Evolutionary conservation across 2,888 invertebrate genomes (phyloP).

Genomic region (Asteroscopus sphinx): DNA sequence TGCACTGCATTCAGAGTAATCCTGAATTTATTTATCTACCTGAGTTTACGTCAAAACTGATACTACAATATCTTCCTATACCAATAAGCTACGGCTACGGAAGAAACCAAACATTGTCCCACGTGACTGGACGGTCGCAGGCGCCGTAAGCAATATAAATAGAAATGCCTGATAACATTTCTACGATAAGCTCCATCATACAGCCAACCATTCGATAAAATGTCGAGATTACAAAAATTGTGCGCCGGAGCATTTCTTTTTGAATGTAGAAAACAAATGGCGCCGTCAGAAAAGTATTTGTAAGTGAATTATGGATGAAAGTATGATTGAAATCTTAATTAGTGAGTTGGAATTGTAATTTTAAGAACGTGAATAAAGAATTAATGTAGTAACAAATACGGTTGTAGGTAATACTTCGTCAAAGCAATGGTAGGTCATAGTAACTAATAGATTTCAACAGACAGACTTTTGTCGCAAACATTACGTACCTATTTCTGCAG

Average conservation of each 20-base stretch:
- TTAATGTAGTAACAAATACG: neutral
- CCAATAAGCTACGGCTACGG: neutral
- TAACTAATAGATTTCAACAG: too few relatives aligned
- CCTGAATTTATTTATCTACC: neutral
- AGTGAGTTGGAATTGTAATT: slow-evolving; percentile 10
- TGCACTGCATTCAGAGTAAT: neutral
- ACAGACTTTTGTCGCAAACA: too few relatives aligned
- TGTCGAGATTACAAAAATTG: slow-evolving; percentile 53
- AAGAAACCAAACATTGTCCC: slow-evolving; percentile 33
- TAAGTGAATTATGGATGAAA: slow-evolving; percentile 44
- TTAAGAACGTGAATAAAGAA: slow-evolving; percentile 5
- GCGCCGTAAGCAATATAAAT: slow-evolving; percentile 48
- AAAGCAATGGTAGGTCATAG: too few relatives aligned
- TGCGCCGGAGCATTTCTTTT: slow-evolving; percentile 37
- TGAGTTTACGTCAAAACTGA: slow-evolving; percentile 8
- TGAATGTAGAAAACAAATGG: slow-evolving; percentile 40
- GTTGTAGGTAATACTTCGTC: too few relatives aligned
- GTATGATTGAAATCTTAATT: slow-evolving; percentile 48
- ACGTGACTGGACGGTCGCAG: slow-evolving; percentile 43
- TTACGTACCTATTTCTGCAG: too few relatives aligned
- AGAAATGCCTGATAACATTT: slow-evolving; percentile 55
- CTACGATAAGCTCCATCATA: slow-evolving; percentile 45
- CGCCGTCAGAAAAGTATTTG: slow-evolving; percentile 36
- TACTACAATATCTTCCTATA: neutral
- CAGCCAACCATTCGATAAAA: slow-evolving; percentile 51